These are phyloP conservation scores for Fissipunctia ypsillon DNA, from an alignment of 2,888 invertebrate species.

Conservation along the genomic window DNA sequence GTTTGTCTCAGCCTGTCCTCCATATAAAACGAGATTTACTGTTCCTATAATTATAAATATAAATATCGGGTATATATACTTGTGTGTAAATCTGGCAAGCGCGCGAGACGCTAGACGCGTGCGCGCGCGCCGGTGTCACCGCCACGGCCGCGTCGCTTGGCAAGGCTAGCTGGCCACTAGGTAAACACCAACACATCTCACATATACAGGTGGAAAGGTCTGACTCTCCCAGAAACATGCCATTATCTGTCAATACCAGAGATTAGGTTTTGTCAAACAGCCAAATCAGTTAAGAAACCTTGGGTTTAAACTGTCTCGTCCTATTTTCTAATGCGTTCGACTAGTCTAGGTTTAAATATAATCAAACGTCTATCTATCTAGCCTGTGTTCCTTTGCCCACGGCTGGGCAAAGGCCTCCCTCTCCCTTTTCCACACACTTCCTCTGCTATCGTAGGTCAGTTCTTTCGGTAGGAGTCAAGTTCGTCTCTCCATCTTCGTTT, in stretches of 20 bases:
- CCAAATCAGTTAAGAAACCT: conserved; percentile 30
- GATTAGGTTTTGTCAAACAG: conserved; percentile 36
- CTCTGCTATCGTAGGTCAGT: not conserved
- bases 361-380: not conserved
- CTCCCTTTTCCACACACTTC: not conserved
- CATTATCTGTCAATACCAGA: conserved; percentile 40
- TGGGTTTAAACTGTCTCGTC: conserved; percentile 17
- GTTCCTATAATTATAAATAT: conserved; percentile 62
- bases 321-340: conserved; percentile 16
- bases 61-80: conserved; percentile 49
- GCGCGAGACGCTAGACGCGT: conserved; percentile 61
- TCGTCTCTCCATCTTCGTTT: not conserved
- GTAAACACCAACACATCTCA: conserved; percentile 64
- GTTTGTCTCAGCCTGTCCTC: conserved; percentile 35
- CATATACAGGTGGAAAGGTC: conserved; percentile 57
- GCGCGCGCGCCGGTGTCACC: conserved; percentile 65
- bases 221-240: conserved; percentile 21
- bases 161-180: conserved; percentile 66
- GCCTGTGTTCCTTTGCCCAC: too few species aligned
- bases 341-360: not conserved
- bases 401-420: not conserved
- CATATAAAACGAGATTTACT: conserved; percentile 58
- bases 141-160: conserved; percentile 72
- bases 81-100: conserved; percentile 66
- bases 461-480: not conserved